These are phyloP conservation scores for Steinernema feltiae DNA, from an alignment of 1,140 invertebrate genomes.

Conservation along the genomic window DNA sequence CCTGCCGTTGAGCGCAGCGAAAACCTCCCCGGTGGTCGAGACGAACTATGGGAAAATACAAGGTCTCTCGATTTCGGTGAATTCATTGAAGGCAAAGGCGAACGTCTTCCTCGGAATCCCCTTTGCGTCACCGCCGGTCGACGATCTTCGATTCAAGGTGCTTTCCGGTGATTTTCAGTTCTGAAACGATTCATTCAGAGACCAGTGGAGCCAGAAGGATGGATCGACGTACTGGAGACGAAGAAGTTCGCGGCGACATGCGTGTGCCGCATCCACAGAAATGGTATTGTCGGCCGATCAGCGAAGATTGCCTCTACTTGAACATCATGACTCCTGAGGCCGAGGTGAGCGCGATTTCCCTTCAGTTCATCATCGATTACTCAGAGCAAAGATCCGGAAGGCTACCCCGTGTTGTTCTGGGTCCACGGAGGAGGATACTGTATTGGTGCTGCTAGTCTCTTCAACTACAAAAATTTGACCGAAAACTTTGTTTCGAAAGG, in stretches of 20 bases:
- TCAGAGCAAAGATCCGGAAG: conserved; percentile 13
- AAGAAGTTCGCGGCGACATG: conserved; percentile 62
- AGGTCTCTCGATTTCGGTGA: conserved; percentile 14
- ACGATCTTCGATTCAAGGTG: conserved; percentile 73
- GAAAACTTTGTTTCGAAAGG: conserved; percentile 57
- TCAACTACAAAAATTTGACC: conserved; percentile 68
- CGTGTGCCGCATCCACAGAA: conserved; percentile 22
- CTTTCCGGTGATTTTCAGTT: neutral
- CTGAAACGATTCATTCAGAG: conserved; percentile 25
- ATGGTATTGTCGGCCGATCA: conserved; percentile 62
- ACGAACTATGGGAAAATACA: conserved; percentile 27
- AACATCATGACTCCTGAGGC: conserved; percentile 61
- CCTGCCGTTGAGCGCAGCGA: neutral
- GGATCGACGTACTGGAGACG: conserved; percentile 69
- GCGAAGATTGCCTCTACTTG: conserved; percentile 88
- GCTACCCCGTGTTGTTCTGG: conserved; percentile 80
- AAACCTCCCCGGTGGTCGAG: neutral
- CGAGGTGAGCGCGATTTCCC: conserved; percentile 5
- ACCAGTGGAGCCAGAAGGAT: conserved; percentile 74
- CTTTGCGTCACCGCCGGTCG: conserved; percentile 83
- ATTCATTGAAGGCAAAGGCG: neutral
- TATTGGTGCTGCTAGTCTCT: conserved; percentile 79
- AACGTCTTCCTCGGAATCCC: conserved; percentile 71
- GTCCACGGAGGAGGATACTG: conserved; percentile 91
- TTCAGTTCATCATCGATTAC: conserved; percentile 68